Percentiles rank a stretch among this genome's conserved stretches.
These are phyloP conservation scores for Psammodynastes pulverulentus DNA, from an alignment of 2,113 vertebrate species.

Conservation along the genomic window DNA sequence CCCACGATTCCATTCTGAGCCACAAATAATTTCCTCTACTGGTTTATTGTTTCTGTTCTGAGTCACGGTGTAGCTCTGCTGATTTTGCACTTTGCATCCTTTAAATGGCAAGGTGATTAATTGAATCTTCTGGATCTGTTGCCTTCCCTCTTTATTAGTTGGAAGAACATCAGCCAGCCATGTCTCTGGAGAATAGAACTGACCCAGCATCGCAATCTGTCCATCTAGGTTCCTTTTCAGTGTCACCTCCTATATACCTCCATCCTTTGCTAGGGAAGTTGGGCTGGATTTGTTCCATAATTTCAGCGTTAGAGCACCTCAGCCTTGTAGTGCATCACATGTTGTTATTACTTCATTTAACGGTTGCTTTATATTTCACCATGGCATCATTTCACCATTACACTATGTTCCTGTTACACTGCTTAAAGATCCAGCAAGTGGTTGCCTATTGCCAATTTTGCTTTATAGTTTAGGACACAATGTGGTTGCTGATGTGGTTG, in stretches of 20 bases:
- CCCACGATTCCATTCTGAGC: no score
- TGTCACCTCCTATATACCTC: background rate
- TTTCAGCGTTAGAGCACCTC: background rate
- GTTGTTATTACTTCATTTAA: background rate
- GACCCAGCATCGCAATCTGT: background rate
- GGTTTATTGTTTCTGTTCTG: no score
- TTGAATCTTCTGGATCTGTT: background rate
- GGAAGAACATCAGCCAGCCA: background rate
- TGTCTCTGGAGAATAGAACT: background rate
- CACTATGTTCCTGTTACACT: background rate
- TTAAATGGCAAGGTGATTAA: background rate
- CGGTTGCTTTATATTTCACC: background rate
- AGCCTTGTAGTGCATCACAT: background rate
- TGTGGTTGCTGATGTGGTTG: background rate
- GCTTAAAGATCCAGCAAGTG: background rate
- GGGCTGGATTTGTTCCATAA: background rate
- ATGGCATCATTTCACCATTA: background rate
- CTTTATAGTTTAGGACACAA: background rate
- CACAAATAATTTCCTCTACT: no score
- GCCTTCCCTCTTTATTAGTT: background rate
- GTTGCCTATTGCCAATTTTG: background rate
- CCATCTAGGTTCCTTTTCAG: background rate
- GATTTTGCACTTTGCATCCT: background rate
- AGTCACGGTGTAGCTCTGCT: background rate
- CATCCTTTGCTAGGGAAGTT: background rate